phyloP scores from a whole-genome alignment of 64 coral and sea anemone genomes.

The Actinia equina region DNA sequence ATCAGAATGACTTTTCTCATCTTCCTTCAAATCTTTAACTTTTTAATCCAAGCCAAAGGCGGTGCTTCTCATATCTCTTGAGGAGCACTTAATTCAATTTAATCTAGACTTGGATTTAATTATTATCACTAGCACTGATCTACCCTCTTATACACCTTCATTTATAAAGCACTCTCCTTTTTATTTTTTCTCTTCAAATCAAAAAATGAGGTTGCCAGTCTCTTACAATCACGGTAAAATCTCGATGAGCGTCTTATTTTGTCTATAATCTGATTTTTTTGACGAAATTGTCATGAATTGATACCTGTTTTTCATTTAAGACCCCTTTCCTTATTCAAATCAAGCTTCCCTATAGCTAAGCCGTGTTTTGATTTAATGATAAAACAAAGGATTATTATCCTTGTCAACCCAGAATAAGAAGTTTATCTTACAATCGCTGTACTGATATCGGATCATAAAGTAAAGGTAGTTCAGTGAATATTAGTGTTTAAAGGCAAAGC shows the following conservation, averaged over 20 bases:
- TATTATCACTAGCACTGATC: not conserved
- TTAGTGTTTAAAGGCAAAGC: too few species aligned
- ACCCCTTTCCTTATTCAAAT: not conserved
- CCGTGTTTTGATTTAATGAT: not conserved
- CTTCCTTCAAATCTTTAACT: too few species aligned
- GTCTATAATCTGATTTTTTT: not conserved
- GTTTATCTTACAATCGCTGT: too few species aligned
- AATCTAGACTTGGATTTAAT: too few species aligned
- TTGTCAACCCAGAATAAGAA: too few species aligned
- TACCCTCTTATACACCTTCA: not conserved
- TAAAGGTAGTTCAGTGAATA: too few species aligned
- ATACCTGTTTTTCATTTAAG: not conserved
- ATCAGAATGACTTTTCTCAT: too few species aligned
- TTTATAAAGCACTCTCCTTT: not conserved
- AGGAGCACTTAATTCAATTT: too few species aligned
- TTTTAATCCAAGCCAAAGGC: not conserved
- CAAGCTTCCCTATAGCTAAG: not conserved
- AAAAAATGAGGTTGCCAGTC: not conserved
- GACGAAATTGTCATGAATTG: not conserved
- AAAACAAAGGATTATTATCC: not conserved
- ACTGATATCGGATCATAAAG: too few species aligned
- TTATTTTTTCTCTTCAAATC: not conserved
- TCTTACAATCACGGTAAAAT: not conserved
- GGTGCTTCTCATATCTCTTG: not conserved
- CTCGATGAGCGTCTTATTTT: not conserved